A percentile compares a stretch with the other conserved stretches of the same genome.
Evolutionary conservation across 2,113 vertebrate species (phyloP).

Genomic region (Sceloporus tristichus): DNA sequence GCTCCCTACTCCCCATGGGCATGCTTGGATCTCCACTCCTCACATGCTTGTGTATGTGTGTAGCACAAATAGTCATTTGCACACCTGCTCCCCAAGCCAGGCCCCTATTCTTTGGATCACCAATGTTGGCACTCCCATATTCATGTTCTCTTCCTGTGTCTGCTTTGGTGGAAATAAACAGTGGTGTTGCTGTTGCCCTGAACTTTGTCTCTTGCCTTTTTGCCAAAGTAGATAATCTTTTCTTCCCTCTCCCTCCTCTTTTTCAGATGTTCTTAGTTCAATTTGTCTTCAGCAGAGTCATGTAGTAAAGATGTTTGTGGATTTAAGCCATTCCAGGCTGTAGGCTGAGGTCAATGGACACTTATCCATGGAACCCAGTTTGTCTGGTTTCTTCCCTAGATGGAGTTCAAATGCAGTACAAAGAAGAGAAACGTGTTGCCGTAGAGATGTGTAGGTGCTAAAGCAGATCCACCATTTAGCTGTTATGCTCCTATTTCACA

Average conservation of each 20-base stretch:
- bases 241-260: too few relatives aligned
- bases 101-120: neutral
- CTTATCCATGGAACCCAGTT: neutral
- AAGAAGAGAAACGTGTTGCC: neutral
- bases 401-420: neutral
- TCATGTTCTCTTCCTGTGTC: constrained; percentile 2
- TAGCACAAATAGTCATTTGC: constrained; percentile 17
- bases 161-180: constrained; percentile 23
- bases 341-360: neutral
- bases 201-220: neutral
- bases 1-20: neutral
- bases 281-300: neutral
- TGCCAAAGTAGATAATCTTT: too few relatives aligned
- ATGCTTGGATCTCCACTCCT: neutral
- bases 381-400: too few relatives aligned
- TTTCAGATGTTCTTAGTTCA: too few relatives aligned
- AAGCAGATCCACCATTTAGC: neutral
- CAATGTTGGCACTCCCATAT: neutral
- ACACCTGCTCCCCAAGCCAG: neutral
- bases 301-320: neutral
- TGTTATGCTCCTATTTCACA: neutral
- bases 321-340: neutral
- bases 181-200: neutral
- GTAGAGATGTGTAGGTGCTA: neutral
- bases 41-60: neutral